Evolutionary conservation across 37 sponge, comb jelly and placozoan species (phyloP), one percentile per base, ranked within the genome.

Genomic region (Ephydatia muelleri): DNA sequence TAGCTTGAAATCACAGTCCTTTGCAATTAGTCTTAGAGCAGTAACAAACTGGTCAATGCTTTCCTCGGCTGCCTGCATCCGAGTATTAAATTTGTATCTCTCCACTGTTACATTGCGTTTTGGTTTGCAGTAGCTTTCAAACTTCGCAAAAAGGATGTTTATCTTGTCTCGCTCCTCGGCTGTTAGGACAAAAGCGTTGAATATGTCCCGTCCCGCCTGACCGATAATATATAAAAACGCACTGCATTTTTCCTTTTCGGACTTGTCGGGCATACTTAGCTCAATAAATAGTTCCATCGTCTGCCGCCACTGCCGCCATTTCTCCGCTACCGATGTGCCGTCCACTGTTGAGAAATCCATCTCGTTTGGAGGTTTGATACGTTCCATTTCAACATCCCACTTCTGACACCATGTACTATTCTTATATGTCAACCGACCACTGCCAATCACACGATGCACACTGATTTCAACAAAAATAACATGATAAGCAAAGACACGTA

Each of bases 241-340:
- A 37, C 74, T 73, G 74, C 74, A 73, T 37, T 73, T 73, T 37
- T 73, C 74, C 74, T 28, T 73, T 73, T 73, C 32, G 36, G 4
- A 37, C 31, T 73, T 73, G 3, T 30, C 36, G 28, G 28, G 3
- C 74, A 73, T 73, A 30, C 32, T 73, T 22, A 73, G 31, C 22
- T 73, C 74, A 37, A 73, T 73, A 73, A 30, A 73, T 37, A 73
- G 74, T 73, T 73, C 37, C 74, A 73, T 73, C 28, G 74, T 73
- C 32, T 73, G 74, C 32, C 27, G 33, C 74, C 74, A 73, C 2
- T 28, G 74, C 2, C 5, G 74, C 74, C 74, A 73, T 73, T 43
- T 43, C 43, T 43, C 43, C 43, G 43, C 43, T 43, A 69, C 70
- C 70, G 29, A 69, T 4, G 27, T 29, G 5, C 70, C 70, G 30